Percentiles rank a stretch among this genome's conserved stretches.
Evolutionary conservation across 2,113 vertebrate genomes (phyloP).

Genomic region (Oreochromis niloticus): DNA sequence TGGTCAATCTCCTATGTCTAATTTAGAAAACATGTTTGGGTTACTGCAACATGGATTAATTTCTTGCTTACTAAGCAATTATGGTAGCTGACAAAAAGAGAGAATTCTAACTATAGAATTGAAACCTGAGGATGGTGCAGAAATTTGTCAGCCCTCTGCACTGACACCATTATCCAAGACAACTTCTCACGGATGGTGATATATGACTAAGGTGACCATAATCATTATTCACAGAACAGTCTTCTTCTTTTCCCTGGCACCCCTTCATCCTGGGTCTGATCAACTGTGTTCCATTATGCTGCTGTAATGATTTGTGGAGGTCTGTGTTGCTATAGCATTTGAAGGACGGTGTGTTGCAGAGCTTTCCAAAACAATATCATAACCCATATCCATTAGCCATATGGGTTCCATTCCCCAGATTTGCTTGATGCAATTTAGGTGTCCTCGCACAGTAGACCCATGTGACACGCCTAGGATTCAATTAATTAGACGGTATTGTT

Average conservation of each 20-base stretch:
- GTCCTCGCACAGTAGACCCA: not conserved
- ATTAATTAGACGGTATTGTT: not conserved
- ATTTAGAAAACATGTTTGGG: conserved; percentile 24
- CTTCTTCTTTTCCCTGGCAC: conserved; percentile 5
- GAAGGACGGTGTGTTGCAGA: conserved; percentile 36
- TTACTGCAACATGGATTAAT: conserved; percentile 22
- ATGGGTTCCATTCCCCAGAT: conserved; percentile 49
- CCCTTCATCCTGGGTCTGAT: conserved; percentile 40
- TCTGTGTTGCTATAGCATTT: conserved; percentile 34
- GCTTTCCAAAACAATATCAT: conserved; percentile 60
- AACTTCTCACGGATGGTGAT: conserved; percentile 47
- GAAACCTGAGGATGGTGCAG: conserved; percentile 27
- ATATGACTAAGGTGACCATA: conserved; percentile 64
- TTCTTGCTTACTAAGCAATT: conserved; percentile 18
- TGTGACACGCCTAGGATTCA: not conserved
- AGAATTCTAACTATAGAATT: not conserved
- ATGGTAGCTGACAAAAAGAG: not conserved
- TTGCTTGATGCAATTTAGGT: conserved; percentile 46
- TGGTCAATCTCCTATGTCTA: not conserved
- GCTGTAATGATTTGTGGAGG: conserved; percentile 49
- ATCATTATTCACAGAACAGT: conserved; percentile 56
- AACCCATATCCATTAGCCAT: conserved; percentile 61
- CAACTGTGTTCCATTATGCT: conserved; percentile 37
- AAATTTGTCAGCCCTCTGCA: conserved; percentile 46
- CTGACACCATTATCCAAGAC: conserved; percentile 55